Percentiles rank a stretch among this genome's conserved stretches.
phyloP scores from a whole-genome alignment of 2,797 vertebrate genomes.

The Hyperoplus lanceolatus region DNA sequence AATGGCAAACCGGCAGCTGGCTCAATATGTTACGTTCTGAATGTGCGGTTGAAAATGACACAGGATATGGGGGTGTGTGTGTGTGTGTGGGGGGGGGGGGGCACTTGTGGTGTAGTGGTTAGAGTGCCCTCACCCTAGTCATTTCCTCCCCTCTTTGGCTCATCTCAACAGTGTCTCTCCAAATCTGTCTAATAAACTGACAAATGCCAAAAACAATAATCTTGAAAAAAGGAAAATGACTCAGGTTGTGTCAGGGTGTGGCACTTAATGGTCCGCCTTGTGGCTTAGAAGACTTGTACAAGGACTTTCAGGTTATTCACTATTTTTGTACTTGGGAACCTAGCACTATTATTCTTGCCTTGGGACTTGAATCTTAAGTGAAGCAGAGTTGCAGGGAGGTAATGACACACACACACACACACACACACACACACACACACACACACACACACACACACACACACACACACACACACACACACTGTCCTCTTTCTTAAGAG shows the following conservation, averaged over 20 bases:
- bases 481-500: constrained; percentile 23
- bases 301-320: neutral
- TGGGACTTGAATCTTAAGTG: constrained; percentile 19
- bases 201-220: no score
- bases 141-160: no score
- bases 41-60: constrained; percentile 5
- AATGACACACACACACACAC: neutral
- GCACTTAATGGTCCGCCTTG: neutral
- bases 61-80: no score
- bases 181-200: no score
- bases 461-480: neutral
- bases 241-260: neutral
- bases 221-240: no score
- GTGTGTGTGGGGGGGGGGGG: no score
- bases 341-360: constrained; percentile 15
- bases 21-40: constrained; percentile 11
- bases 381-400: neutral
- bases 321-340: neutral
- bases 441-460: no score
- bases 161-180: no score
- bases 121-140: no score
- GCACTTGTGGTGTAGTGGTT: no score
- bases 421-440: no score
- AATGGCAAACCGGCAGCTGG: constrained; percentile 32
- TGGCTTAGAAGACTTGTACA: neutral